phyloP scores from a whole-genome alignment of 2,797 vertebrate species.

The Staurois parvus region DNA sequence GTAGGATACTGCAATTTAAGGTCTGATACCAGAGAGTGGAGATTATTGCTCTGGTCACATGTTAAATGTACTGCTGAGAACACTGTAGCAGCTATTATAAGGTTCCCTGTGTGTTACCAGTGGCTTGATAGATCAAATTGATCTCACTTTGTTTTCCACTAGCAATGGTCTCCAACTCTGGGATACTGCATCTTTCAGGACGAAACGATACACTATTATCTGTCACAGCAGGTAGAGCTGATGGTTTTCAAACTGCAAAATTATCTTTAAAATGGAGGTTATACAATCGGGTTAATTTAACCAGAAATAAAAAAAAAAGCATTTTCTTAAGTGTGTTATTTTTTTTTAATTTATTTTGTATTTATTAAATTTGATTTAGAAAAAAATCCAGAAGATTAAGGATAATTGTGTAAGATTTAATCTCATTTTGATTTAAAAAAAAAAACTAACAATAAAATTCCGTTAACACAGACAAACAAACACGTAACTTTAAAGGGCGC shows the following conservation, averaged over 20 bases:
- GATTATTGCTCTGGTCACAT: conserved; percentile 46
- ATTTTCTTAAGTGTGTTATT: neutral
- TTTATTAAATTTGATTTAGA: too few relatives aligned
- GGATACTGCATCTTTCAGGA: conserved; percentile 29
- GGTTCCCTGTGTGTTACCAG: conserved; percentile 36
- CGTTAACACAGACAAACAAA: too few relatives aligned
- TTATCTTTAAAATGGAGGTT: conserved; percentile 34
- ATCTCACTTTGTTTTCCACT: conserved; percentile 56
- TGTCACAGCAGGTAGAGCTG: conserved; percentile 24
- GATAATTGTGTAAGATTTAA: too few relatives aligned
- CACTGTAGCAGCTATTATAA: conserved; percentile 53
- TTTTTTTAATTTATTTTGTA: too few relatives aligned
- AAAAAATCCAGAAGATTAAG: too few relatives aligned
- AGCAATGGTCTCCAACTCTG: conserved; percentile 31
- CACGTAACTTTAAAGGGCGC: too few relatives aligned
- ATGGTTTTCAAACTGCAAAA: conserved; percentile 41
- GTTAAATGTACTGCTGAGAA: conserved; percentile 54
- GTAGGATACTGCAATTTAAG: conserved; percentile 44
- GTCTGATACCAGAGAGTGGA: conserved; percentile 30
- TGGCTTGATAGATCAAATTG: conserved; percentile 57
- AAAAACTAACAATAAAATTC: too few relatives aligned
- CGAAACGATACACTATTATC: conserved; percentile 49
- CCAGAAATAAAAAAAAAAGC: neutral
- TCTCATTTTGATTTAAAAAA: too few relatives aligned
- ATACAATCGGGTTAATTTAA: conserved; percentile 10